Percentiles rank a stretch among this genome's conserved stretches.
phyloP scores from a whole-genome alignment of 1,140 invertebrate species.

The Lineus longissimus region DNA sequence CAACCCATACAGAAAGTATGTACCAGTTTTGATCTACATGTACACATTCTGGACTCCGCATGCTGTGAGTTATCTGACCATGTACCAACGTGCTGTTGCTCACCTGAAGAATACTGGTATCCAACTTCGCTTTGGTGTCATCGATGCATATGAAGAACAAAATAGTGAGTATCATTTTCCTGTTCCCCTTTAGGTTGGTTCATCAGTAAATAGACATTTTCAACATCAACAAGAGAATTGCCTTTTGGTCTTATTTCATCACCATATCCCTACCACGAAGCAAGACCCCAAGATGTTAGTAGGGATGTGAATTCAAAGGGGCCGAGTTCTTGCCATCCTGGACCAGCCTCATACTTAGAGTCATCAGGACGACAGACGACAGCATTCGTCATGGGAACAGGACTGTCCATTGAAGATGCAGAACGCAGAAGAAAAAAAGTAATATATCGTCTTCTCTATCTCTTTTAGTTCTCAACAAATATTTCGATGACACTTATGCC shows the following conservation, averaged over 20 bases:
- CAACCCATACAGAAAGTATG: conserved; percentile 7
- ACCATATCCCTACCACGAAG: no score
- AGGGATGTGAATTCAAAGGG: no score
- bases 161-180: background rate
- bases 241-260: no score
- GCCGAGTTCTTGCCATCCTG: no score
- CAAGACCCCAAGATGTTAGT: no score
- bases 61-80: background rate
- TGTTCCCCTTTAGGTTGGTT: background rate
- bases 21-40: conserved; percentile 4
- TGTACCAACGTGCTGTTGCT: background rate
- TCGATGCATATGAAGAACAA: conserved; percentile 3
- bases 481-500: background rate
- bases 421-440: no score
- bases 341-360: no score
- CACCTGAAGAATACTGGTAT: background rate
- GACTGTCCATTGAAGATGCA: no score
- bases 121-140: conserved; percentile 1
- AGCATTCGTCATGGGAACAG: no score
- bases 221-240: no score
- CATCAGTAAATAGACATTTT: no score
- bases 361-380: no score
- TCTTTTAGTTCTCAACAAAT: background rate
- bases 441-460: background rate
- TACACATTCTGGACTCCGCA: background rate